Evolutionary conservation across 2,888 invertebrate species (phyloP).

Genomic region (Ichneumoninae sp.): DNA sequence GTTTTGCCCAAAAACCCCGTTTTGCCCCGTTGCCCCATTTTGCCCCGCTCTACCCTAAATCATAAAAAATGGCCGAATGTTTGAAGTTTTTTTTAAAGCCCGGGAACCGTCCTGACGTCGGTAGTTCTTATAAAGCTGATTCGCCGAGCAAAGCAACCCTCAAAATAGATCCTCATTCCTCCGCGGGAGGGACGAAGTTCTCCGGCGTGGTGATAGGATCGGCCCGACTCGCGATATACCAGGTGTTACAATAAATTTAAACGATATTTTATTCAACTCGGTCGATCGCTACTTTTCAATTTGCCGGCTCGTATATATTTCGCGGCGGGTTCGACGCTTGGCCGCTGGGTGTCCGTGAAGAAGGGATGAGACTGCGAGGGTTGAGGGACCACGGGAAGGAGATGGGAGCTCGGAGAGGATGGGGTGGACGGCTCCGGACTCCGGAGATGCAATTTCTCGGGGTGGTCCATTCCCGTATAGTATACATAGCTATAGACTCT

Average conservation of each 20-base stretch:
- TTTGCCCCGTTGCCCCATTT: no score
- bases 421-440: constrained; percentile 68
- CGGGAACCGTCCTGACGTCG: no score
- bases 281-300: constrained; percentile 84
- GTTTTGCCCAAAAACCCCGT: no score
- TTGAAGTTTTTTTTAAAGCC: no score
- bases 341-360: constrained; percentile 50
- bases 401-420: constrained; percentile 53
- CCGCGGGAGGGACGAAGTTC: neutral
- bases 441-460: constrained; percentile 82
- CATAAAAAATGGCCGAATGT: no score
- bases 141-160: constrained; percentile 27
- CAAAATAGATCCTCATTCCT: constrained; percentile 21
- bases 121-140: constrained; percentile 10
- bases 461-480: constrained; percentile 73
- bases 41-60: no score
- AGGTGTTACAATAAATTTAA: constrained; percentile 84
- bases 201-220: constrained; percentile 14
- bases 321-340: constrained; percentile 67
- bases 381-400: constrained; percentile 57
- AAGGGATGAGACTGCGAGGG: constrained; percentile 63
- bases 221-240: constrained; percentile 76
- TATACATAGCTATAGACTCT: constrained; percentile 30
- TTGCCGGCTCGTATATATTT: constrained; percentile 83
- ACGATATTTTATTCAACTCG: constrained; percentile 84